These are phyloP conservation scores for Scytalopus superciliaris DNA, from an alignment of 2,113 vertebrate genomes.

Conservation along the genomic window DNA sequence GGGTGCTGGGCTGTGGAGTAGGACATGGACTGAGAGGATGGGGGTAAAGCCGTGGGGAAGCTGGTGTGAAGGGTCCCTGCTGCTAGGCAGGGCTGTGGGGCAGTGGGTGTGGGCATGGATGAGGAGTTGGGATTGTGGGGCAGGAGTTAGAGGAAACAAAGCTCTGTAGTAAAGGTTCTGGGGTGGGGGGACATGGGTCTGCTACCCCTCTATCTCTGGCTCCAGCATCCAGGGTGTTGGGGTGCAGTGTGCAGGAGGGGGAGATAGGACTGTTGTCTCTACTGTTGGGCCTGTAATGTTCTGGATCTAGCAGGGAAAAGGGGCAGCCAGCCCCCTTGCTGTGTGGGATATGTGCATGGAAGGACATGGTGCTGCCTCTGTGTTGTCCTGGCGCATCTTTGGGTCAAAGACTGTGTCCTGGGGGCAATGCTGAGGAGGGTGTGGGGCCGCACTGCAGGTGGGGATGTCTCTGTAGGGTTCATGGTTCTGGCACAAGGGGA, in stretches of 20 bases:
- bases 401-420: neutral
- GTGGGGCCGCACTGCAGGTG: neutral
- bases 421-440: neutral
- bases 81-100: neutral
- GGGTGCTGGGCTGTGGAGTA: neutral
- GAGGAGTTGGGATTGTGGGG: neutral
- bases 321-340: neutral
- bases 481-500: neutral
- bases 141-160: neutral
- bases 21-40: too few relatives aligned
- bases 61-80: accelerated
- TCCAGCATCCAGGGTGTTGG: accelerated
- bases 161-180: neutral
- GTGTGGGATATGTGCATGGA: neutral
- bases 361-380: neutral
- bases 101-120: accelerated
- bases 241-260: neutral
- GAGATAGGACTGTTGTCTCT: neutral
- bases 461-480: too few relatives aligned
- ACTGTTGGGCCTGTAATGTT: neutral
- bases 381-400: neutral
- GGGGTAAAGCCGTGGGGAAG: accelerated
- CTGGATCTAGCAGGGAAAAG: neutral
- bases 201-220: neutral
- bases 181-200: neutral